Evolutionary conservation across 2,888 invertebrate genomes (phyloP).

Genomic region (Lingula anatina): DNA sequence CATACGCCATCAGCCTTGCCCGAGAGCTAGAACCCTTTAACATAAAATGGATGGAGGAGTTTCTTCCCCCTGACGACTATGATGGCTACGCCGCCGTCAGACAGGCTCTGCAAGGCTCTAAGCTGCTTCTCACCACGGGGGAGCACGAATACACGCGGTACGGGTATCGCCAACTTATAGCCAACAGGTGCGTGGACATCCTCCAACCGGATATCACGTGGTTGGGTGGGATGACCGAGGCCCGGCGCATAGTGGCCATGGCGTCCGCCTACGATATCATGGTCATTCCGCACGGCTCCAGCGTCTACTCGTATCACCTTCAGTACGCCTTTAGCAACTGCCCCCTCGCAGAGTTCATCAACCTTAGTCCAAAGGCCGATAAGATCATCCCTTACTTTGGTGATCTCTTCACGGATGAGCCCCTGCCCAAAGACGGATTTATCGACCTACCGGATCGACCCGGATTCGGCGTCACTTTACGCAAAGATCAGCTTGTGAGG

Average conservation of each 20-base stretch:
- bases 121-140: slow-evolving; percentile 38
- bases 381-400: slow-evolving; percentile 43
- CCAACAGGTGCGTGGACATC: slow-evolving; percentile 39
- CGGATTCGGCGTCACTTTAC: slow-evolving; percentile 43
- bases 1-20: slow-evolving; percentile 37
- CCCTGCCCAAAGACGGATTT: slow-evolving; percentile 39
- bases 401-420: slow-evolving; percentile 42
- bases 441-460: slow-evolving; percentile 42
- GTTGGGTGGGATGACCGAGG: slow-evolving; percentile 48
- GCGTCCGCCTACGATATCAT: slow-evolving; percentile 39
- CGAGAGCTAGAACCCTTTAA: slow-evolving; percentile 34
- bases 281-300: slow-evolving; percentile 46
- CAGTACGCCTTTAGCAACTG: slow-evolving; percentile 46
- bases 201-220: slow-evolving; percentile 49
- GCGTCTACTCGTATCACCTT: slow-evolving; percentile 46
- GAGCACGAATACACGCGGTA: slow-evolving; percentile 48
- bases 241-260: slow-evolving; percentile 40
- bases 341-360: slow-evolving; percentile 44
- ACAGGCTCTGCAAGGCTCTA: slow-evolving; percentile 27
- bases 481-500: slow-evolving; percentile 24
- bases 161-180: slow-evolving; percentile 37
- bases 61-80: slow-evolving; percentile 43
- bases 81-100: slow-evolving; percentile 33
- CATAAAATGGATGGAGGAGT: slow-evolving; percentile 47
- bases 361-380: slow-evolving; percentile 37